Percentiles rank a stretch among this genome's conserved stretches.
These are phyloP conservation scores for Sinocyclocheilus rhinocerous DNA, from an alignment of 2,113 vertebrate genomes.

Conservation along the genomic window DNA sequence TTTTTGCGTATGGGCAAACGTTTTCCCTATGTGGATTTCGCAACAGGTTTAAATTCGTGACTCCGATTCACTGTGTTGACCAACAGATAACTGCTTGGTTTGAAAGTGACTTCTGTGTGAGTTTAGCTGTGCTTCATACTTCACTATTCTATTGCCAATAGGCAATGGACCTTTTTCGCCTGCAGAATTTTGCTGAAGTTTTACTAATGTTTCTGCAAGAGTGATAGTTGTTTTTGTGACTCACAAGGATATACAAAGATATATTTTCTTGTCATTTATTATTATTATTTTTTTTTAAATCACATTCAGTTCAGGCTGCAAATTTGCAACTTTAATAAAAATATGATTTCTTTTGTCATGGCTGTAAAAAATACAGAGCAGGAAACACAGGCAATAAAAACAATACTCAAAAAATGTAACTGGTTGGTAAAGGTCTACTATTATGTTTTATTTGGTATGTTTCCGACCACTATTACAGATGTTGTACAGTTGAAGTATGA, in stretches of 20 bases:
- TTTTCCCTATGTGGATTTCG: too few relatives aligned
- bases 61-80: background rate
- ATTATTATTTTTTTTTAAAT: too few relatives aligned
- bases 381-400: background rate
- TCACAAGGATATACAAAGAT: background rate
- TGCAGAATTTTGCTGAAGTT: background rate
- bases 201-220: background rate
- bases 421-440: too few relatives aligned
- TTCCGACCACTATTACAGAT: too few relatives aligned
- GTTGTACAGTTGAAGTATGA: too few relatives aligned
- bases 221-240: background rate
- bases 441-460: too few relatives aligned
- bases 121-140: background rate
- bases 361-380: background rate
- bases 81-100: background rate
- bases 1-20: too few relatives aligned
- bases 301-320: background rate
- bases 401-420: background rate
- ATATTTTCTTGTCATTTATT: background rate
- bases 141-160: background rate
- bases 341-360: background rate
- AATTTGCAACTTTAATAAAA: background rate
- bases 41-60: too few relatives aligned
- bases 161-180: background rate
- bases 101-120: background rate